Percentiles rank a stretch among this genome's conserved stretches.
These are phyloP conservation scores for Antechinus stuartii DNA, from an alignment of 2,113 vertebrate species.

Conservation along the genomic window DNA sequence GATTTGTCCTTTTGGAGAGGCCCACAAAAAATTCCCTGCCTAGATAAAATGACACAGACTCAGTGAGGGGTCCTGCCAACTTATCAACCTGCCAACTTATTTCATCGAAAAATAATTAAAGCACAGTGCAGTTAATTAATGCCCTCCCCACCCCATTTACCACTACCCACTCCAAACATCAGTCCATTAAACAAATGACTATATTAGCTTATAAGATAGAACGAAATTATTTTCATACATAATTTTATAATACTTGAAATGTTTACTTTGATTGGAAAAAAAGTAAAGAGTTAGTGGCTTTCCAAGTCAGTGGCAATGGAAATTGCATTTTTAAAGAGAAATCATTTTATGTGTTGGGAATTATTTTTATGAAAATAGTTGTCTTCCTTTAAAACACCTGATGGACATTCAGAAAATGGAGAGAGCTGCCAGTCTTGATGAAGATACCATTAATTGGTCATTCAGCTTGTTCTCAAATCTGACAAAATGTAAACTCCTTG, in stretches of 20 bases:
- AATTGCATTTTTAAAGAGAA: not conserved
- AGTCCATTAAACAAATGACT: not conserved
- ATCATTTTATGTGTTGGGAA: conserved; percentile 20
- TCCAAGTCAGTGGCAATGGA: not conserved
- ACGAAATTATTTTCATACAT: not conserved
- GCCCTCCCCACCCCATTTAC: not conserved
- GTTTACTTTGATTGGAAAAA: not conserved
- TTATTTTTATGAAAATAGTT: conserved; percentile 47
- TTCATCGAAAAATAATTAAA: conserved; percentile 43
- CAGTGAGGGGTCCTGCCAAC: conserved; percentile 33
- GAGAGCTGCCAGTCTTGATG: conserved; percentile 66
- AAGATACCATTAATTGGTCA: conserved; percentile 48
- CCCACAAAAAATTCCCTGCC: conserved; percentile 99
- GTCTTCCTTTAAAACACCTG: conserved; percentile 60
- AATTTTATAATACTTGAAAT: not conserved
- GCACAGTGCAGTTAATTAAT: not conserved
- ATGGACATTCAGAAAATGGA: conserved; percentile 48
- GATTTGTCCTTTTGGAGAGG: conserved; percentile 97
- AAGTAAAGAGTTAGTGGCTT: not conserved
- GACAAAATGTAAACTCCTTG: conserved; percentile 40
- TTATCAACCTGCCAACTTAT: not conserved
- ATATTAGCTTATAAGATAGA: not conserved
- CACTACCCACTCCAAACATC: conserved; percentile 19
- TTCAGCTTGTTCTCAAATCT: conserved; percentile 53
- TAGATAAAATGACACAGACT: conserved; percentile 78